phyloP scores from a whole-genome alignment of 2,113 vertebrate genomes.

The Rhynchomys soricoides region DNA sequence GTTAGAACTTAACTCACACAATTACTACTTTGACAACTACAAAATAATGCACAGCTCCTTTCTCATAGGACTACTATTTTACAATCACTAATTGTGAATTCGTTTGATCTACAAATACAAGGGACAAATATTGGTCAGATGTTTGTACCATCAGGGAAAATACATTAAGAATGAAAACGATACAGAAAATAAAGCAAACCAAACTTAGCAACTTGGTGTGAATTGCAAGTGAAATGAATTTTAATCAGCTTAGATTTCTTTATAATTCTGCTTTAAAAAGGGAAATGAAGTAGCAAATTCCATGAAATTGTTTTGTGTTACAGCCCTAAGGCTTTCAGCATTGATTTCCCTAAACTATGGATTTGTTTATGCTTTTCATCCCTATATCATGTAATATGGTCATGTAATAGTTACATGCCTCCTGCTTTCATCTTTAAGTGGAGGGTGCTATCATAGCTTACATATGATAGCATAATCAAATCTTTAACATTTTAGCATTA shows the following conservation, averaged over 20 bases:
- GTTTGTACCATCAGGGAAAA: not conserved
- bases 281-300: not conserved
- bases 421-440: not conserved
- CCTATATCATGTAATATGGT: not conserved
- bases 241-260: constrained; percentile 43
- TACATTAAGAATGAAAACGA: not conserved
- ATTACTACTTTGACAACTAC: constrained; percentile 9
- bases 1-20: constrained; percentile 37
- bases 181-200: constrained; percentile 47
- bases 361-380: not conserved
- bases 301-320: constrained; percentile 13
- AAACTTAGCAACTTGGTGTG: not conserved
- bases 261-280: not conserved
- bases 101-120: not conserved
- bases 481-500: not conserved
- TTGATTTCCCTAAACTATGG: constrained; percentile 29
- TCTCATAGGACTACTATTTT: not conserved
- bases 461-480: not conserved
- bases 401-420: not conserved
- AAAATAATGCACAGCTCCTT: constrained; percentile 50
- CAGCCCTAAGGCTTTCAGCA: not conserved
- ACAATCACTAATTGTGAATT: constrained; percentile 32
- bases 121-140: not conserved
- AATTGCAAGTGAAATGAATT: not conserved
- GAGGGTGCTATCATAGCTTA: constrained; percentile 8